These are phyloP conservation scores for Greenwoodochromis staneri DNA, from an alignment of 2,113 vertebrate genomes.

Conservation along the genomic window DNA sequence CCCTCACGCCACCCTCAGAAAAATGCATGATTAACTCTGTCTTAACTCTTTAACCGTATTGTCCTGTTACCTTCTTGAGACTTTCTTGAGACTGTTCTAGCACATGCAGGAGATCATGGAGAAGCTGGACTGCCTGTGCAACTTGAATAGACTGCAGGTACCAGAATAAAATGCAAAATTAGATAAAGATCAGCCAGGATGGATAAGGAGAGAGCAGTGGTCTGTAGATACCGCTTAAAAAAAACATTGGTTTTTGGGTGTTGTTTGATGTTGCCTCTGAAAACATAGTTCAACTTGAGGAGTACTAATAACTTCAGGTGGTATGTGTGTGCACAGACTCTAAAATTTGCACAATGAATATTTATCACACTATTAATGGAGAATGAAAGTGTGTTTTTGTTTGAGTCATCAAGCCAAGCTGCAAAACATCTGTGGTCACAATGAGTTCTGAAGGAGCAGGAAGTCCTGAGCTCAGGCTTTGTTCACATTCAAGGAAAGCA, in stretches of 20 bases:
- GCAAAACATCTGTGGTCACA: neutral
- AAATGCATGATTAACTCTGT: neutral
- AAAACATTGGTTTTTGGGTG: neutral
- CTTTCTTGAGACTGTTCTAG: neutral
- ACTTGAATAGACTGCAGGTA: neutral
- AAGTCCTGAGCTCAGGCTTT: neutral
- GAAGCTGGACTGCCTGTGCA: neutral
- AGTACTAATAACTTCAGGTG: neutral
- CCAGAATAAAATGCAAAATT: neutral
- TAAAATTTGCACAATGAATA: neutral
- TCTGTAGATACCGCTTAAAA: fast-evolving
- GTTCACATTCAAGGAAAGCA: neutral
- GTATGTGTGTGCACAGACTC: neutral
- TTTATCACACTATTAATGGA: neutral
- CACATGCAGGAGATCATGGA: neutral
- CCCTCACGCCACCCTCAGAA: neutral
- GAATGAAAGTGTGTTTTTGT: neutral
- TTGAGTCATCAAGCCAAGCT: neutral
- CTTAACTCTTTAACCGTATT: neutral
- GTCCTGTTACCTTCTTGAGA: neutral
- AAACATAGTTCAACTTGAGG: neutral
- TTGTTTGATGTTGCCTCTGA: neutral
- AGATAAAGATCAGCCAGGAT: neutral
- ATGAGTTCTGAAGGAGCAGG: slow-evolving; percentile 1
- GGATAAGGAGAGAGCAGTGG: neutral